A percentile compares a stretch with the other conserved stretches of the same genome.
phyloP scores from a whole-genome alignment of 2,888 invertebrate genomes.

The Hirudinaria manillensis region DNA sequence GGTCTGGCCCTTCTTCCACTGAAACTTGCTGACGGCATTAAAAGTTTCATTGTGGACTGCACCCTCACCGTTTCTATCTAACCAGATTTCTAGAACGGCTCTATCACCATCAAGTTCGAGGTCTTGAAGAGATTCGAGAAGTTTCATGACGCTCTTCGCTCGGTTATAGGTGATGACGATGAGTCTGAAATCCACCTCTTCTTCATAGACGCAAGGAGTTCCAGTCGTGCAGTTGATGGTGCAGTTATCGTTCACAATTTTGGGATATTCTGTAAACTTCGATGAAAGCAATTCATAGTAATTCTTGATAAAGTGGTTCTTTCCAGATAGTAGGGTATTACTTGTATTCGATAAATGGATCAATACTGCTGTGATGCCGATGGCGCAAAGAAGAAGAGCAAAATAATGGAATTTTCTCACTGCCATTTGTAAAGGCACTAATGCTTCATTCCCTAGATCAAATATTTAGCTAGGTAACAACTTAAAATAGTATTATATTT shows the following conservation, averaged over 20 bases:
- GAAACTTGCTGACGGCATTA: slow-evolving; percentile 27
- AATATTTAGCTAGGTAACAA: too few species aligned
- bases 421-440: too few species aligned
- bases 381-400: too few species aligned
- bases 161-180: slow-evolving; percentile 40
- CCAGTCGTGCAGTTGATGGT: slow-evolving; percentile 31
- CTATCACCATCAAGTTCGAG: slow-evolving; percentile 36
- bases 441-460: too few species aligned
- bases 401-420: too few species aligned
- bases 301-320: too few species aligned
- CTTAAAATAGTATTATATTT: too few species aligned
- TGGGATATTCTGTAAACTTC: too few species aligned
- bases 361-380: too few species aligned
- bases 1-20: slow-evolving; percentile 25
- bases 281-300: too few species aligned
- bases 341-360: too few species aligned
- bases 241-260: neutral
- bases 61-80: slow-evolving; percentile 28
- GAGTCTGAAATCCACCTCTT: slow-evolving; percentile 15
- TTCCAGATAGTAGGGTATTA: too few species aligned
- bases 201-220: neutral
- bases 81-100: slow-evolving; percentile 39
- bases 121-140: slow-evolving; percentile 36
- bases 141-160: slow-evolving; percentile 21
- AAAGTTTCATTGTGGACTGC: slow-evolving; percentile 32